Evolutionary conservation across 2,888 invertebrate species (phyloP).

Genomic region (Apamea sordens): DNA sequence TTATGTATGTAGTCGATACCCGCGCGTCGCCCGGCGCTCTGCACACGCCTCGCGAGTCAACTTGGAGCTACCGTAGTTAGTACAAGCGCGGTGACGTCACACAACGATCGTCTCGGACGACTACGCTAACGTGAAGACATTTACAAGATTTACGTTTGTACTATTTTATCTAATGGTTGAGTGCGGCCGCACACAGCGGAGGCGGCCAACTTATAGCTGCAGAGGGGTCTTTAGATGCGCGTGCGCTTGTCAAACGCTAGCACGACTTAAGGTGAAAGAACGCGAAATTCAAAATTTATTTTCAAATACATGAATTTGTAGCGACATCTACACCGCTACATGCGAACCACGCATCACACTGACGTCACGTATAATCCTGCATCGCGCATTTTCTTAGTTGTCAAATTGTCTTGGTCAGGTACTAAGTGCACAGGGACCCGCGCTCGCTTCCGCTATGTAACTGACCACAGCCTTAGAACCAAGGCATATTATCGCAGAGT

Average conservation of each 20-base stretch:
- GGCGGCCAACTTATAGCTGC: background rate
- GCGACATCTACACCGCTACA: too few species aligned
- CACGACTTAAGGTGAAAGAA: too few species aligned
- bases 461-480: background rate
- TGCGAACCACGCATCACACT: too few species aligned
- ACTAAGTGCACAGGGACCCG: background rate
- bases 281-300: too few species aligned
- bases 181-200: background rate
- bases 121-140: background rate
- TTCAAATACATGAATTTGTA: too few species aligned
- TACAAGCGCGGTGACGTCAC: background rate
- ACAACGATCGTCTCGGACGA: slow-evolving; percentile 3
- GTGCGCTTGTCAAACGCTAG: too few species aligned
- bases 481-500: background rate
- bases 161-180: slow-evolving; percentile 9
- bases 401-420: too few species aligned
- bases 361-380: too few species aligned
- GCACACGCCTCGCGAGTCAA: background rate
- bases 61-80: background rate
- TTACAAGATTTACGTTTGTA: slow-evolving; percentile 15
- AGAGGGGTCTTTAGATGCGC: too few species aligned
- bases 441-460: background rate
- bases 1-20: too few species aligned
- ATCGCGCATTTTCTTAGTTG: too few species aligned
- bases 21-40: background rate